These are phyloP conservation scores for Globicephala melas DNA, from an alignment of 2,113 vertebrate genomes.

Conservation along the genomic window DNA sequence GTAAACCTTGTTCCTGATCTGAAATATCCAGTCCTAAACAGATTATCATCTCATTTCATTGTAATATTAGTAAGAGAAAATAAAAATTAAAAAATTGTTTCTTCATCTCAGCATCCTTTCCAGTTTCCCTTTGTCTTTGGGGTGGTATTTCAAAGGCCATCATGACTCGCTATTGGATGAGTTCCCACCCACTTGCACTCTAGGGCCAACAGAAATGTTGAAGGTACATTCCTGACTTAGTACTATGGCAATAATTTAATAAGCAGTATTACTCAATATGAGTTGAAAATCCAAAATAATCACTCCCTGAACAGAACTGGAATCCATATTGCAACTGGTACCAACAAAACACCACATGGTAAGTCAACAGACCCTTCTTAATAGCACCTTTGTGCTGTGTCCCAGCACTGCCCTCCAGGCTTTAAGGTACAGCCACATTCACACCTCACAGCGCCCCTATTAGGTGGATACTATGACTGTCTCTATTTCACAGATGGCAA, in stretches of 20 bases:
- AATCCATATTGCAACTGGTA: not conserved
- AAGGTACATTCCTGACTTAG: not conserved
- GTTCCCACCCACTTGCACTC: not conserved
- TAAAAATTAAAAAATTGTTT: not conserved
- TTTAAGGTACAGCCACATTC: too few relatives aligned
- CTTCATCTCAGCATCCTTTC: not conserved
- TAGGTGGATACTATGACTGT: not conserved
- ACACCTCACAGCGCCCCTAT: not conserved
- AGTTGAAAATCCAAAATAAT: not conserved
- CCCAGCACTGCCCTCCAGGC: rapidly evolving
- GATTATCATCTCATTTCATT: not conserved
- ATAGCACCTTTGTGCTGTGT: too few relatives aligned
- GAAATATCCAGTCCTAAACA: not conserved
- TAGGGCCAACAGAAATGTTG: not conserved
- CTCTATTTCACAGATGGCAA: not conserved
- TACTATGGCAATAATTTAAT: not conserved
- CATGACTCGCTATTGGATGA: rapidly evolving
- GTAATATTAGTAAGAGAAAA: not conserved
- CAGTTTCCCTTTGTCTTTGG: not conserved
- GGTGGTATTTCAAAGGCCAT: not conserved
- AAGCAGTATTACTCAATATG: not conserved
- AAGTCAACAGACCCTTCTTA: not conserved
- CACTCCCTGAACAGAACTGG: not conserved
- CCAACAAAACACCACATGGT: not conserved
- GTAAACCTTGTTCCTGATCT: not conserved